Conservation (phyloP, 2,113 vertebrate species). For the Colaptes auratus region DNA sequence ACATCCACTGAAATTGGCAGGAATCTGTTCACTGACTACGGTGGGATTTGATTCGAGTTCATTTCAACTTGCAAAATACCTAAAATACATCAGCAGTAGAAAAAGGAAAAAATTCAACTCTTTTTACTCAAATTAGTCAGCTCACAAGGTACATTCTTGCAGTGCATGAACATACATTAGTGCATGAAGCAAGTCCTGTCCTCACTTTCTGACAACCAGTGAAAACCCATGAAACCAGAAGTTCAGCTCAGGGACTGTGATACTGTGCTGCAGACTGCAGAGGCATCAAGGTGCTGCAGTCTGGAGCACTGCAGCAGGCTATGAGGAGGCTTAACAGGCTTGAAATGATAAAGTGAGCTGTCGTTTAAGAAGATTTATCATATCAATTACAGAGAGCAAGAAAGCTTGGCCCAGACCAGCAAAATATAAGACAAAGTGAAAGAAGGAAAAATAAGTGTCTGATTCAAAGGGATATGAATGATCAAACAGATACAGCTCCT, state of each 20-base stretch:
- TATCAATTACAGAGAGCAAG: neutral
- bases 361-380: neutral
- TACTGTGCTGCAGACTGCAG: neutral
- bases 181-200: neutral
- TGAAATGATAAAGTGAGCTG: conserved; percentile 28
- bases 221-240: neutral
- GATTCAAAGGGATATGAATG: neutral
- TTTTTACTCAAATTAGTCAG: neutral
- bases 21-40: rapidly evolving
- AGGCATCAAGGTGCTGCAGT: neutral
- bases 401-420: neutral
- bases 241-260: neutral
- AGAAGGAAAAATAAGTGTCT: neutral
- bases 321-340: neutral
- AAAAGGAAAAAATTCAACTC: neutral
- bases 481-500: neutral
- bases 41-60: neutral
- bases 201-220: neutral
- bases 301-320: neutral
- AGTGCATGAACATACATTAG: rapidly evolving
- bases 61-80: neutral
- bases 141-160: neutral
- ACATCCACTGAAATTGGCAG: neutral
- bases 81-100: neutral
- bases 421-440: neutral